Evolutionary conservation across 2,888 invertebrate genomes (phyloP), one percentile per base, ranked within the genome.

Genomic region (Cataglyphis cursor): DNA sequence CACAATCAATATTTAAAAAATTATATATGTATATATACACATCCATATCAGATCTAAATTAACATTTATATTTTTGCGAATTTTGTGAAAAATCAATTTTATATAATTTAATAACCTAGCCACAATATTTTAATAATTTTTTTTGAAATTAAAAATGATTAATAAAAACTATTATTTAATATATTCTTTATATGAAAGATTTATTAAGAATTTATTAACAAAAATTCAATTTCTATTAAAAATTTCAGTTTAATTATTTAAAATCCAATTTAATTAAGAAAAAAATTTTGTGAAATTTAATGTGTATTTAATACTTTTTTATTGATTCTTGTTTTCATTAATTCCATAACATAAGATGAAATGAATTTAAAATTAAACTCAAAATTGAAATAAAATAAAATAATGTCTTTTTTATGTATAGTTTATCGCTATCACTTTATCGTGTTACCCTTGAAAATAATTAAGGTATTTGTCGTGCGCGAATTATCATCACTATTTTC

Each of bases 1-100:
- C 61, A 73, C 59, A 8, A 31, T 73, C 12, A 70, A 9, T 74
- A 74, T 44, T 31, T 21, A 21, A 21, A 31, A 61, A 59, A 73
- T 24, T 70, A 35, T 41, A 44, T 61, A 38, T 57, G 9, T 24
- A 72, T 18, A 24, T 24, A 48, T 64, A 21, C 21, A 64, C 35
- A 75, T 28, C 28, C 31, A 31, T 31, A 31, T 31, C 18, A 75
- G 12, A 51, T 64, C n/a, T 66, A 76, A 66, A 76, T 66, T 54
- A 66, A 54, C 24, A 51, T 66, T 54, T 65, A 51, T 38, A 54
- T n/a, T 66, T 76, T 66, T 76, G 3, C 35, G 38, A n/a, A 31
- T 31, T 31, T 31, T 41, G 12, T 3, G 10, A 72, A 15, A 74
- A 48, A 31, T 61, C 31, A 51, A 51, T 65, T 35, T 10, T 6